Percentiles rank a stretch among this genome's conserved stretches.
phyloP scores from a whole-genome alignment of 1,140 invertebrate genomes.

The Theocolax elegans region DNA sequence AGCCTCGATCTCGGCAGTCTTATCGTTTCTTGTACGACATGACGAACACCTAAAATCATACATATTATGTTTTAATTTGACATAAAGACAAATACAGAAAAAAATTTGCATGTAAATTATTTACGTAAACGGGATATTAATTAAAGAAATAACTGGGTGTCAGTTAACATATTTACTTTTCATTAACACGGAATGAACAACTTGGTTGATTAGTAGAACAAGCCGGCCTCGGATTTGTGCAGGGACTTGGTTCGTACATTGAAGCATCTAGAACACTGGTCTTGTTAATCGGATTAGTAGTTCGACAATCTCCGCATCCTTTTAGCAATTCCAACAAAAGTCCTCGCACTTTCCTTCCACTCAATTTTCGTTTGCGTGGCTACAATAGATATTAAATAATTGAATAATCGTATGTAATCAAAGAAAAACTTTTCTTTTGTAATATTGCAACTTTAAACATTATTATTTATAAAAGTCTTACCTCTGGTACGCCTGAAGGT shows the following conservation, averaged over 20 bases:
- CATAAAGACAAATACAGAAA: too few species aligned
- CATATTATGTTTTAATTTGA: too few species aligned
- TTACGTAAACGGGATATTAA: slow-evolving; percentile 2
- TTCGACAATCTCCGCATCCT: slow-evolving; percentile 57
- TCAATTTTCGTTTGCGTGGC: slow-evolving; percentile 52
- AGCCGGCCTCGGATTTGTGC: slow-evolving; percentile 14
- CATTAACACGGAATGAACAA: slow-evolving; percentile 39
- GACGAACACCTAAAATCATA: slow-evolving; percentile 44
- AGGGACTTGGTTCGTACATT: slow-evolving; percentile 34
- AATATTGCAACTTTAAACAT: not conserved
- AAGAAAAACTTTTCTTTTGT: not conserved
- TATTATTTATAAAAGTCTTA: slow-evolving; percentile 23
- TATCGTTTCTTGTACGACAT: slow-evolving; percentile 45
- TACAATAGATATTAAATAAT: slow-evolving; percentile 34
- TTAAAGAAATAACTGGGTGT: too few species aligned
- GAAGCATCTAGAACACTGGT: slow-evolving; percentile 12
- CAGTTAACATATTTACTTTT: too few species aligned
- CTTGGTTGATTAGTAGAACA: slow-evolving; percentile 39
- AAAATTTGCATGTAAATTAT: too few species aligned
- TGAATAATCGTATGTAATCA: not conserved
- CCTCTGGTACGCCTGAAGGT: slow-evolving; percentile 46
- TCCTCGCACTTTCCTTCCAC: slow-evolving; percentile 55
- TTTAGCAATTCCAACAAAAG: slow-evolving; percentile 58
- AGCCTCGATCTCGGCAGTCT: slow-evolving; percentile 48
- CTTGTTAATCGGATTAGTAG: slow-evolving; percentile 35